phyloP scores from a whole-genome alignment of 2,888 invertebrate genomes.

The Diarsia dahlii region DNA sequence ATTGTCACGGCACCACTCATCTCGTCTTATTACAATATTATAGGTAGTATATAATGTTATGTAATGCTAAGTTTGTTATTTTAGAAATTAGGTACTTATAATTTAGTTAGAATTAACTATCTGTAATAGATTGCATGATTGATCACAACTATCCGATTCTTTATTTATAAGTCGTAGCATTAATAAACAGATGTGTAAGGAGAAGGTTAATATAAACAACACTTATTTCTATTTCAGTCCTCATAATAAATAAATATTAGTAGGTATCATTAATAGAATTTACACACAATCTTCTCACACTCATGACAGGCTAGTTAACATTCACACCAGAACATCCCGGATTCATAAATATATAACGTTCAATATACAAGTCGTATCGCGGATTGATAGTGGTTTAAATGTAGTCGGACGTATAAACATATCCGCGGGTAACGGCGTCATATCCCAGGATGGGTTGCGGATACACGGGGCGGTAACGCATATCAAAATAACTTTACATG shows the following conservation, averaged over 20 bases:
- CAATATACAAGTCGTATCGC: constrained; percentile 41
- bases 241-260: not conserved
- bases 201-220: not conserved
- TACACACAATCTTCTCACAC: not conserved
- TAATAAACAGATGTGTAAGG: not conserved
- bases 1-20: not conserved
- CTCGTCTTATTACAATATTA: not conserved
- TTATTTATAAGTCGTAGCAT: not conserved
- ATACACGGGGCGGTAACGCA: not conserved
- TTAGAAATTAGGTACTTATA: not conserved
- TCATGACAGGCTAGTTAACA: constrained; percentile 1
- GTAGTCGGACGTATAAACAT: constrained; percentile 44
- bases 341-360: constrained; percentile 32
- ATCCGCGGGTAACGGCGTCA: constrained; percentile 28
- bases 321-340: constrained; percentile 13
- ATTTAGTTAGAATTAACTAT: not conserved
- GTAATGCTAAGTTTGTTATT: not conserved
- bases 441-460: not conserved
- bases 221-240: not conserved
- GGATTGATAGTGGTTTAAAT: constrained; percentile 47
- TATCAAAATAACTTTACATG: not conserved
- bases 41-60: not conserved
- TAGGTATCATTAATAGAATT: not conserved
- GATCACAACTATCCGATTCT: not conserved
- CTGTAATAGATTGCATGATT: not conserved